phyloP scores from a whole-genome alignment of 2,888 invertebrate species.

The Microctonus aethiopoides region DNA sequence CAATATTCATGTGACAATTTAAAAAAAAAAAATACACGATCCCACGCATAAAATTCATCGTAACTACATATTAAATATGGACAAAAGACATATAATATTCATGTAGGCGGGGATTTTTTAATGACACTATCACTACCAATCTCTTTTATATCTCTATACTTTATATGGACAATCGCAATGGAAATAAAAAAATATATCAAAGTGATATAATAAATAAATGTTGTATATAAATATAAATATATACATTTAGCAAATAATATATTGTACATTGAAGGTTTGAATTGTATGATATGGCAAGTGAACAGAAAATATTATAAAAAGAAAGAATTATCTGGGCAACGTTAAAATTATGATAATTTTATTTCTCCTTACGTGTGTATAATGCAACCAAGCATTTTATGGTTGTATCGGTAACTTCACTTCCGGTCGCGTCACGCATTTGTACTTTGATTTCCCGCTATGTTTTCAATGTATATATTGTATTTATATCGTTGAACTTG shows the following conservation, averaged over 20 bases:
- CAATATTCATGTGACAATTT: no score
- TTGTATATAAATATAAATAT: not conserved
- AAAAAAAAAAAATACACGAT: not conserved
- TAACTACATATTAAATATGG: not conserved
- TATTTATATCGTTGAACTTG: not conserved
- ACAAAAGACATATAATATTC: slow-evolving; percentile 10
- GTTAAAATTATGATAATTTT: slow-evolving; percentile 28
- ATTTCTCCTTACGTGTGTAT: slow-evolving; percentile 25
- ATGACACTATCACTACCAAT: slow-evolving; percentile 21
- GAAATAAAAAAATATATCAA: not conserved
- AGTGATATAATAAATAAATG: not conserved
- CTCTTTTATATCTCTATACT: not conserved
- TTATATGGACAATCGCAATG: not conserved
- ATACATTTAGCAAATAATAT: not conserved
- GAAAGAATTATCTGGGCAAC: slow-evolving; percentile 1
- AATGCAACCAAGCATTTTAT: slow-evolving; percentile 32
- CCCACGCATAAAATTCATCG: slow-evolving; percentile 17
- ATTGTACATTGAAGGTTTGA: not conserved
- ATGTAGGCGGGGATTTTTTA: slow-evolving; percentile 24
- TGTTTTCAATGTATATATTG: not conserved
- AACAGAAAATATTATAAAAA: not conserved
- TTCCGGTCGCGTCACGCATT: slow-evolving; percentile 31
- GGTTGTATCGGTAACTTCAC: slow-evolving; percentile 29
- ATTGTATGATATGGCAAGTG: not conserved
- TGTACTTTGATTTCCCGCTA: slow-evolving; percentile 30